These are phyloP conservation scores for Ambastaia sidthimunki DNA, from an alignment of 2,797 vertebrate genomes.

Conservation along the genomic window DNA sequence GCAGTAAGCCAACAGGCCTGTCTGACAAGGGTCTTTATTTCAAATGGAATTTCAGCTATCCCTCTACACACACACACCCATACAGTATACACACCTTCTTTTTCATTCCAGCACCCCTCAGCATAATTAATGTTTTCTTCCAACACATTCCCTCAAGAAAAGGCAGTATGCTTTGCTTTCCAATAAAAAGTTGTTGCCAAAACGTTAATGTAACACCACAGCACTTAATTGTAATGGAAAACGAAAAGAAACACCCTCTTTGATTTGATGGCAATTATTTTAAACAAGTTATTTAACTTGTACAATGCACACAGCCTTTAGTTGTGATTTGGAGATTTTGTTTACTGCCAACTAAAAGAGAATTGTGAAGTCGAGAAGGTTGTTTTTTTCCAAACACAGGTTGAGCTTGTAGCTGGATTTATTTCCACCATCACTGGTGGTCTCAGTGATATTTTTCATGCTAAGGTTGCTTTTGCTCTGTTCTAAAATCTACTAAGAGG, in stretches of 20 bases:
- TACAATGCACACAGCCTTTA: conserved; percentile 42
- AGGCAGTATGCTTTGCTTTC: conserved; percentile 65
- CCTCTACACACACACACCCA: conserved; percentile 25
- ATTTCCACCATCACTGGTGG: conserved; percentile 9
- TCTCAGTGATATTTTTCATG: not conserved
- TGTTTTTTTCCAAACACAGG: not conserved
- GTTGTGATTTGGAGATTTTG: conserved; percentile 15
- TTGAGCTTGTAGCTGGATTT: conserved; percentile 5
- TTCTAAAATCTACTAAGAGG: not conserved
- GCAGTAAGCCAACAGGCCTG: conserved; percentile 60
- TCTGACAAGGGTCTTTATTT: conserved; percentile 61
- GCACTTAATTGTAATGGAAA: conserved; percentile 58
- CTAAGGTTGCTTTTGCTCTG: not conserved
- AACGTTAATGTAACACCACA: conserved; percentile 64
- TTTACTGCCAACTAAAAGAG: not conserved
- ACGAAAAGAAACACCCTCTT: conserved; percentile 62
- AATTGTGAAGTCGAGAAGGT: not conserved
- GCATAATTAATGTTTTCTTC: conserved; percentile 70
- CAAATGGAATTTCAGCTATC: no score
- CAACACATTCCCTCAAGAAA: conserved; percentile 64
- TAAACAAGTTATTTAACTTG: conserved; percentile 61
- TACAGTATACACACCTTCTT: conserved; percentile 42
- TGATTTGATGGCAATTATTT: conserved; percentile 69
- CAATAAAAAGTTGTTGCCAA: conserved; percentile 64
- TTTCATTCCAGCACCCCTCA: conserved; percentile 41